These are phyloP conservation scores for Entelurus aequoreus DNA, from an alignment of 2,113 vertebrate genomes.

Conservation along the genomic window DNA sequence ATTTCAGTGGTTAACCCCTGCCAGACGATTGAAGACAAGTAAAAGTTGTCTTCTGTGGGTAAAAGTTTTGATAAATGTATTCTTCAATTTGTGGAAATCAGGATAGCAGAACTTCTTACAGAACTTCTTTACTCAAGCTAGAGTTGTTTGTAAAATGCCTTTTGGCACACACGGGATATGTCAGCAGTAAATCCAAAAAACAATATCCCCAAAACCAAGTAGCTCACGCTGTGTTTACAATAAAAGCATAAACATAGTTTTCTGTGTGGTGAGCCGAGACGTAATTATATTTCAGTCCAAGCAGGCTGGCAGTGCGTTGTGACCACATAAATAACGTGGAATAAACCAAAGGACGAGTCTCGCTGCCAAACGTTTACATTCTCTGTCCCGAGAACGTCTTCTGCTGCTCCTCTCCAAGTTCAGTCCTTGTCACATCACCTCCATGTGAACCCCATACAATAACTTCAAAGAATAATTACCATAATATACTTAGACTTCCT, in stretches of 20 bases:
- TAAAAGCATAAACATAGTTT: conserved; percentile 8
- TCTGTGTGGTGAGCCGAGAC: not conserved
- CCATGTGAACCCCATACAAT: not conserved
- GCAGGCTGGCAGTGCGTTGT: not conserved
- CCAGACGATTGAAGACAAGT: no score
- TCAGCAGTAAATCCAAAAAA: not conserved
- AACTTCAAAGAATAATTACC: no score
- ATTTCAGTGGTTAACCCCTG: no score
- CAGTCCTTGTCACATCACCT: not conserved
- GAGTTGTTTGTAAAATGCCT: not conserved
- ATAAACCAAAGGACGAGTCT: conserved; percentile 17
- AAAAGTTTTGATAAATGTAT: no score
- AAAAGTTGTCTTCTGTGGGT: no score
- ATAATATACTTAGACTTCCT: no score
- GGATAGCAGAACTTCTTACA: no score
- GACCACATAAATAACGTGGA: conserved; percentile 23
- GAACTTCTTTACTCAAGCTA: not conserved
- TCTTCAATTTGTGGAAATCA: no score
- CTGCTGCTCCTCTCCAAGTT: conserved; percentile 5
- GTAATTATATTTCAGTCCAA: conserved; percentile 12
- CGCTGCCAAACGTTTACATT: conserved; percentile 35
- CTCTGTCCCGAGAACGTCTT: conserved; percentile 27
- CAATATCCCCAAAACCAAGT: not conserved
- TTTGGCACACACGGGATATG: not conserved
- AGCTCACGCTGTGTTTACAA: conserved; percentile 3